Base-by-base conservation (phyloP, 2,888 invertebrate genomes). In the Apamea monoglypha region DNA sequence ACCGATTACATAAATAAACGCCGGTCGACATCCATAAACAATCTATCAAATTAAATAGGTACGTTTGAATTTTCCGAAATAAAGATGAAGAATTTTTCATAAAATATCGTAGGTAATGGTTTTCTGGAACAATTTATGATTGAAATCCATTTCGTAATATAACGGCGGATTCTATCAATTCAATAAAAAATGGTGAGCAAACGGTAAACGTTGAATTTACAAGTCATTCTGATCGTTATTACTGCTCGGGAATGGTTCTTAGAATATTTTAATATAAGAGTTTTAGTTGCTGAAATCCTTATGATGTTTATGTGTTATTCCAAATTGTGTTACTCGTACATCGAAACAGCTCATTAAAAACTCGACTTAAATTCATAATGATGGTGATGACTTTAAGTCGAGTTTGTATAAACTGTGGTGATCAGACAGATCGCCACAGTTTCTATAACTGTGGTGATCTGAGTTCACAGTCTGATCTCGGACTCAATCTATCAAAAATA, bases 1-100 rank as follows among this genome's bases (percentile, higher is more conserved):
- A 76, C 29, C 56, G 84, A 29, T 63, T 36, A 68, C 67, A 53
- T 56, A 83, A 73, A 83, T 74, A 74, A 73, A 80, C 73, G 69
- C 29, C 8, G 10, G 14, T 40, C 64, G 74, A 69, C 84, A 76
- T 76, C 61, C 40, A 70, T 75, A 80, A 84, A 85, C 87, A 87
- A 83, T 74, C 79, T 63, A 83, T 79, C 84, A 87, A 74, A 83
- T 73, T 76, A 70, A 75, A 79, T 74, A 82, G 59, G 50, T 40
- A 82, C 66, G 50, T 40, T 16, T 40, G 40, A 66, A 59, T 61
- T 67, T 75, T 59, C 21, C n/a, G 67, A 71, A 75, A 74, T 68
- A 74, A 56, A 63, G 81, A 80, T 74, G 64, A n/a, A 56, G 29
- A 78, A 69, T 29, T 53, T 77, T 82, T 69, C 53, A 64, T 73